A percentile compares a stretch with the other conserved stretches of the same genome.
phyloP scores from a whole-genome alignment of 2,797 vertebrate species.

The Chelonia mydas region DNA sequence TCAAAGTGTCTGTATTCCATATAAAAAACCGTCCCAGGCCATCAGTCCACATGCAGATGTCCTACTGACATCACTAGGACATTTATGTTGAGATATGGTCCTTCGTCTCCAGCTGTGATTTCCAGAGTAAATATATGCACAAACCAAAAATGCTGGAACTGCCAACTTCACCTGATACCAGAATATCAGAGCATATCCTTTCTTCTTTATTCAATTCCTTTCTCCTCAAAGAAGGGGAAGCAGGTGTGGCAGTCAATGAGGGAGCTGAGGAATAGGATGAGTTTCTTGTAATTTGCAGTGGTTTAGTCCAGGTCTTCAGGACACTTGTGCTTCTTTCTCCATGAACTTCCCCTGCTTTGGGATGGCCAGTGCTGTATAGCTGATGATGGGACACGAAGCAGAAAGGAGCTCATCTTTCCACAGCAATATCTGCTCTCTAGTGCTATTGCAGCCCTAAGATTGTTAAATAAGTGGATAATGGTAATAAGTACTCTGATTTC shows the following conservation, averaged over 20 bases:
- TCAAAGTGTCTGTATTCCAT: neutral
- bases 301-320: neutral
- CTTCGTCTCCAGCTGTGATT: neutral
- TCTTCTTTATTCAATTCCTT: neutral
- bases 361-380: neutral
- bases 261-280: neutral
- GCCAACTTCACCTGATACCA: neutral
- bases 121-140: neutral
- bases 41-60: neutral
- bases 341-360: neutral
- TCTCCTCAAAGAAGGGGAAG: neutral
- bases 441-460: neutral
- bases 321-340: neutral
- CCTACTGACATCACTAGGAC: neutral
- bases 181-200: neutral
- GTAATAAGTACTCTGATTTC: neutral
- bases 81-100: neutral
- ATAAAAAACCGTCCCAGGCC: neutral
- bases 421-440: neutral
- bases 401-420: neutral
- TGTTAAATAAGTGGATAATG: neutral
- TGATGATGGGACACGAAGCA: neutral
- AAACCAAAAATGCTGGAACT: neutral
- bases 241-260: neutral
- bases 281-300: neutral